Base-by-base conservation (phyloP, 2,888 invertebrate genomes). In the Gymnoscelis rufifasciata region DNA sequence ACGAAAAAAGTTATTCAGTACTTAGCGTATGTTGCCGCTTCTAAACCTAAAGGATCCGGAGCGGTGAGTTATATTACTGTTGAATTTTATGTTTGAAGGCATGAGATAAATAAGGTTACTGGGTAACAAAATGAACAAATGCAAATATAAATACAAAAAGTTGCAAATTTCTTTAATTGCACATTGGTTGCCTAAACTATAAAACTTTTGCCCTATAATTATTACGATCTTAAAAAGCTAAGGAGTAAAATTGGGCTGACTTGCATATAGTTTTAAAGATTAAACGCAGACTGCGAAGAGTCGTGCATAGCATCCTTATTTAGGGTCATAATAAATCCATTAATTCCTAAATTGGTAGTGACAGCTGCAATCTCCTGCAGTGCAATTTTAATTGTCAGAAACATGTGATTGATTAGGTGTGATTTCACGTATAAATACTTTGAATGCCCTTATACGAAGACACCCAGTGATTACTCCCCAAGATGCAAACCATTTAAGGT, bases 1-100 rank as follows among this genome's bases (percentile, higher is more conserved):
- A 99, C 99, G 50, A 99, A 99, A 90, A 99, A 99, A 91, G 99
- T 99, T 43, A 99, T 99, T 76, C 99, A 99, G 90, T 99, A 99
- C 90, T 91, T 99, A 79, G 99, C 99, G 33, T 98, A 97, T 86
- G 99, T 99, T 45, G 99, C 99, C 60, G 99, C 99, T 38, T 98
- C 98, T 15, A 97, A 97, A 83, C 96, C 97, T 41, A 96, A 97
- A 86, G 92, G 93, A 71, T 93, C 94, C 29, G 94, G 94, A 82
- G 94, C 94, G 93, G 95, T 95, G 92, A 93, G 94, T 45, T 12
- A 4, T 1, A 23, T n/a, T n/a, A n/a, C n/a, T n/a, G n/a, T n/a
- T n/a, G n/a, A n/a, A n/a, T n/a, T n/a, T n/a, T n/a, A n/a, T n/a
- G n/a, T n/a, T n/a, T n/a, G n/a, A n/a, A n/a, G n/a, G n/a, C n/a